Percentiles rank a stretch among this genome's conserved stretches.
Evolutionary conservation across 2,888 invertebrate genomes (phyloP).

Genomic region (Yponomeuta evonymella): DNA sequence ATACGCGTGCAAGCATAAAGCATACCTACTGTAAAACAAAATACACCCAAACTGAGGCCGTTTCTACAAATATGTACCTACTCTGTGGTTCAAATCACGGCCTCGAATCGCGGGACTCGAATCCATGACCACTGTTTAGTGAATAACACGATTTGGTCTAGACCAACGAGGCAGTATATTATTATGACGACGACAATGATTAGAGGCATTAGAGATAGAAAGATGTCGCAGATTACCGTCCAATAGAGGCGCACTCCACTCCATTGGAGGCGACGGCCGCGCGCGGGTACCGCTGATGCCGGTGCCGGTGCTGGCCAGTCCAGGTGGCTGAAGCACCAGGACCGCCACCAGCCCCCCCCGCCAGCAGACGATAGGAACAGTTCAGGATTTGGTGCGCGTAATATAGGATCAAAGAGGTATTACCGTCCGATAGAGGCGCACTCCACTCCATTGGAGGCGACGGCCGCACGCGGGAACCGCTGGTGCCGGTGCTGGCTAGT

Average conservation of each 20-base stretch:
- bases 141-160: no score
- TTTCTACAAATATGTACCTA: no score
- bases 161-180: no score
- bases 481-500: constrained; percentile 42
- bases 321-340: constrained; percentile 61
- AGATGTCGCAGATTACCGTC: constrained; percentile 42
- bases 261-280: constrained; percentile 86
- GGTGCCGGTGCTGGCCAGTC: constrained; percentile 36
- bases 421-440: constrained; percentile 84
- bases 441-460: constrained; percentile 84
- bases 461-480: constrained; percentile 69
- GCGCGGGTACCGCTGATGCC: constrained; percentile 44
- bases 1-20: no score
- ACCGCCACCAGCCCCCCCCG: constrained; percentile 60
- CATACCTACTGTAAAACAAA: no score
- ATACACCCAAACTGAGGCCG: no score
- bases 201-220: no score
- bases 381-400: no score
- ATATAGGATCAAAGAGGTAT: not conserved
- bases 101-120: no score
- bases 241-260: constrained; percentile 82
- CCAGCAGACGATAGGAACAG: constrained; percentile 30
- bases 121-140: no score
- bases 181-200: no score
- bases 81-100: no score